Conservation (phyloP, 2,888 invertebrate genomes). For the Tillus elongatus region DNA sequence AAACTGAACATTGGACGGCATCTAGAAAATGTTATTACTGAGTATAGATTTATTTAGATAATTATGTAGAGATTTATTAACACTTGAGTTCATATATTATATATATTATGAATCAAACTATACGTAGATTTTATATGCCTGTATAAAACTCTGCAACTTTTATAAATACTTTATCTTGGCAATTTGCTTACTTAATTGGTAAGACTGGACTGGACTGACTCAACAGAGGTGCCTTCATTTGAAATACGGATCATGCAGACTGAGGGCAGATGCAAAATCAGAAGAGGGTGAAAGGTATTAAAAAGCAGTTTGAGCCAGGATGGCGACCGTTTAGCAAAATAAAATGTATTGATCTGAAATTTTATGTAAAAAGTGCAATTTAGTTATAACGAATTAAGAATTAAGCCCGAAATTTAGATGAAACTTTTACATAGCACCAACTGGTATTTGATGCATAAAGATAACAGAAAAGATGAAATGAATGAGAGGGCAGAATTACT, state of each 20-base stretch:
- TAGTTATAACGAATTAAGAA: constrained; percentile 21
- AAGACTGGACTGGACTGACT: constrained; percentile 43
- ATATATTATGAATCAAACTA: constrained; percentile 30
- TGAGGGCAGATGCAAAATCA: constrained; percentile 39
- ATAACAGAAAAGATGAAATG: too few relatives aligned
- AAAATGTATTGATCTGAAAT: constrained; percentile 21
- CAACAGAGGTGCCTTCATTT: constrained; percentile 41
- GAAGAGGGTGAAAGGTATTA: constrained; percentile 5
- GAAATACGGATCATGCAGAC: constrained; percentile 36
- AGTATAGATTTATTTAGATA: constrained; percentile 37
- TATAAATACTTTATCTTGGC: constrained; percentile 36
- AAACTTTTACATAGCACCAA: constrained; percentile 7
- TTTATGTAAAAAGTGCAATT: constrained; percentile 31
- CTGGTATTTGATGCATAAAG: too few relatives aligned
- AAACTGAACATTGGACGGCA: constrained; percentile 37
- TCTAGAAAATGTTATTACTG: constrained; percentile 39
- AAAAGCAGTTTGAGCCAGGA: too few relatives aligned
- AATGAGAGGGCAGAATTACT: too few relatives aligned
- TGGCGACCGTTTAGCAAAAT: neutral
- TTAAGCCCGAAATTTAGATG: constrained; percentile 15
- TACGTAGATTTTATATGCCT: constrained; percentile 40
- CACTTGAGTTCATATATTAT: neutral
- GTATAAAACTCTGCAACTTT: constrained; percentile 35
- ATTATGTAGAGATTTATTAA: constrained; percentile 16
- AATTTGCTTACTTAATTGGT: constrained; percentile 40